These are phyloP conservation scores for Eriocheir sinensis DNA, from an alignment of 1,140 invertebrate species.

Conservation along the genomic window DNA sequence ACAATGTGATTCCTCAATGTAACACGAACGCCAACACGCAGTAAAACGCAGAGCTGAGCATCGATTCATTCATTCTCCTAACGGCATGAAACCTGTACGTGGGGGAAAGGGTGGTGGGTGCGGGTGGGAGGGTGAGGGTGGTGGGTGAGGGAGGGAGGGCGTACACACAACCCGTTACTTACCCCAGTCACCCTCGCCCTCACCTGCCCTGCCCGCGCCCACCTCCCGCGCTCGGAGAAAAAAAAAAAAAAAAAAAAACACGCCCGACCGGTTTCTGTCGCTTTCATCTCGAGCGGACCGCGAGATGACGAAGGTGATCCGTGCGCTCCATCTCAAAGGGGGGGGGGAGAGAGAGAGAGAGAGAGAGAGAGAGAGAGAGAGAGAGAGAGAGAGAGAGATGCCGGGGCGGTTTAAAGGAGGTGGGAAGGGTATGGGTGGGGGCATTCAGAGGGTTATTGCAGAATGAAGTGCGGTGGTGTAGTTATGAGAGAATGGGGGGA, in stretches of 20 bases:
- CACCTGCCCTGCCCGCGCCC: neutral
- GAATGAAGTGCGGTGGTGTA: neutral
- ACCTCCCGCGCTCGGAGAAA: neutral
- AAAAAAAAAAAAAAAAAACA: neutral
- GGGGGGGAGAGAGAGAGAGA: neutral
- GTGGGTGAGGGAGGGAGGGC: neutral
- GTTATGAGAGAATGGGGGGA: neutral
- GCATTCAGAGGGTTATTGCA: neutral
- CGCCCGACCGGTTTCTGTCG: neutral
- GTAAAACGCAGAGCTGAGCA: too few species aligned
- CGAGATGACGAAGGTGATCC: slow-evolving; percentile 17
- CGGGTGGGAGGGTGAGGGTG: neutral
- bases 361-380: slow-evolving; percentile 31
- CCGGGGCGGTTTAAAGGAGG: neutral
- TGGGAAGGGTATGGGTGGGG: neutral
- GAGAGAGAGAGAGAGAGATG: slow-evolving; percentile 1
- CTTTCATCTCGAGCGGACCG: slow-evolving; percentile 2
- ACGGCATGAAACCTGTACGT: neutral
- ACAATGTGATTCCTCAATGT: neutral
- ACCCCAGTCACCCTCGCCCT: neutral
- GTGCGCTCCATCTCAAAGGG: neutral
- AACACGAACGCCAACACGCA: too few species aligned
- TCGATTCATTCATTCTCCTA: neutral
- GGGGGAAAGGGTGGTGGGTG: neutral
- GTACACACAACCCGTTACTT: neutral